Evolutionary conservation across 1,140 invertebrate species (phyloP), one percentile per base, ranked within the genome.

Genomic region (Drosophila nigromelanica): DNA sequence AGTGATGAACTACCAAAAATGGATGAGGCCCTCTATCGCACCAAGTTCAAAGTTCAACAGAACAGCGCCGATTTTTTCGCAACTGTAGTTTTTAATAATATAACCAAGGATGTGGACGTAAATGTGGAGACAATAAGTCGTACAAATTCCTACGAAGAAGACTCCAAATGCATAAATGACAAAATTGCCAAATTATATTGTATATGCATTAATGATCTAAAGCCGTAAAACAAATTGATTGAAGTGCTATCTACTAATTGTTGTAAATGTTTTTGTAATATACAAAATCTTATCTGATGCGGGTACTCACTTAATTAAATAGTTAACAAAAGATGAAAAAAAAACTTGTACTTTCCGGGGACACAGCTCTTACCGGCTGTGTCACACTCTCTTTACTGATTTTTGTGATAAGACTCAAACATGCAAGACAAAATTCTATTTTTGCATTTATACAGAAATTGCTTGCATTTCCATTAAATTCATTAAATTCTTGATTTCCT

Each of bases 111-210:
- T 0, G 73, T 91, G 5, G 64, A 78, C 10, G 76, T 90, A 4
- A 63, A 76, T 27, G 80, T 85, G 11, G 73, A 86, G 43, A 92
- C 92, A 11, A 93, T 96, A 1, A 95, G 94, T 76, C 92, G 95
- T 30, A 92, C 95, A n/a, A 94, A 95, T 61, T 90, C 92, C 0
- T 95, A 95, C 78, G 92, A 85, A 4, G 91, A 91, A 3, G 92
- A 92, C 45, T 93, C 93, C 11, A 77, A 76, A 2, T 95, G 94
- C 76, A 91, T 94, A 3, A 58, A 87, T 24, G 90, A 93, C 56
- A 93, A 93, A 42, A 76, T 89, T 43, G 91, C 94, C 5, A 93
- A 93, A 74, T 93, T 93, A 55, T 94, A 93, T 90, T 94, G 82
- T 51, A 82, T 87, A 42, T 86, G 82, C 21, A 33, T 45, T 5